Percentiles rank a stretch among this genome's conserved stretches.
Evolutionary conservation across 1,140 invertebrate species (phyloP).

Genomic region (Tribolium madens): DNA sequence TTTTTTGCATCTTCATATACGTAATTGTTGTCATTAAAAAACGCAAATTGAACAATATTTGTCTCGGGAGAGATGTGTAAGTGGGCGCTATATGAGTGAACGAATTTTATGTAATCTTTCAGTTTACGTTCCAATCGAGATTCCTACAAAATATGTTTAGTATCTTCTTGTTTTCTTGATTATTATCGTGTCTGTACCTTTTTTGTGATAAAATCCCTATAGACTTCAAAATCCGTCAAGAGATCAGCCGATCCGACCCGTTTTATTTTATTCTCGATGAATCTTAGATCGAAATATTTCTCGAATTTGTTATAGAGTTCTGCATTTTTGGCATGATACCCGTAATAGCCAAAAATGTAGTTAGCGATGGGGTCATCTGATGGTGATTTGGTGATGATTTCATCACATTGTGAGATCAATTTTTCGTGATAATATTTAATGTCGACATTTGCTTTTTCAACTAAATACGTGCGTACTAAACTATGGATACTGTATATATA

Average conservation of each 20-base stretch:
- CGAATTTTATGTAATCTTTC: constrained; percentile 53
- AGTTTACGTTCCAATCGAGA: constrained; percentile 39
- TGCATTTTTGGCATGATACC: constrained; percentile 65
- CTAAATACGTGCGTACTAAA: constrained; percentile 62
- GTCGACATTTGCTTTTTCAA: constrained; percentile 48
- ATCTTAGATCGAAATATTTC: constrained; percentile 64
- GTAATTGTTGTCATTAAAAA: constrained; percentile 48
- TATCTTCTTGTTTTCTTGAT: background rate
- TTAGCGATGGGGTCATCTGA: constrained; percentile 55
- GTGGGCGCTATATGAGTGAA: constrained; percentile 49
- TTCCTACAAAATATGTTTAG: constrained; percentile 8
- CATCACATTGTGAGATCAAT: constrained; percentile 7
- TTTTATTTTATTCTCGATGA: constrained; percentile 64
- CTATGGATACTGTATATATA: constrained; percentile 65
- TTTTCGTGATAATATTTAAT: constrained; percentile 28
- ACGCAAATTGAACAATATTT: constrained; percentile 57
- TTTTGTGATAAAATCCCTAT: constrained; percentile 60
- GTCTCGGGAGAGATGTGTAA: constrained; percentile 51
- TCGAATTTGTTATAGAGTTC: constrained; percentile 58
- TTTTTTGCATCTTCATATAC: constrained; percentile 50
- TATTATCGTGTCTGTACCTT: constrained; percentile 27
- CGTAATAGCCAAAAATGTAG: constrained; percentile 65
- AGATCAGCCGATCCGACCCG: constrained; percentile 63
- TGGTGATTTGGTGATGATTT: background rate
- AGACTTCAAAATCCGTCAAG: constrained; percentile 63